phyloP scores from a whole-genome alignment of 2,113 vertebrate genomes.

The Bothrops jararaca region DNA sequence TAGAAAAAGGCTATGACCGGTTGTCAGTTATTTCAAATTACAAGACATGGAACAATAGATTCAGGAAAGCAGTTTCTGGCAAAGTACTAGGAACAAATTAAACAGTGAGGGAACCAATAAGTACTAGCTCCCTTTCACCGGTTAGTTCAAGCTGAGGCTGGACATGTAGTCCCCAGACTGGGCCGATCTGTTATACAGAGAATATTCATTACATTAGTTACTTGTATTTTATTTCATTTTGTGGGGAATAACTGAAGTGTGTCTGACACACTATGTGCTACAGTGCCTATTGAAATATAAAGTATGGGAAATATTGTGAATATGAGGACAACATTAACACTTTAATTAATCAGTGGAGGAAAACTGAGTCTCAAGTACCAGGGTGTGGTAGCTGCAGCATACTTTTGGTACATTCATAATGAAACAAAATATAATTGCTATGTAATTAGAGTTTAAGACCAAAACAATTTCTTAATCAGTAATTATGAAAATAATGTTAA shows the following conservation, averaged over 20 bases:
- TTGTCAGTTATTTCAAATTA: background rate
- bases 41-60: background rate
- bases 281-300: slow-evolving; percentile 7
- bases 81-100: background rate
- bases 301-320: slow-evolving; percentile 12
- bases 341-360: background rate
- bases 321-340: background rate
- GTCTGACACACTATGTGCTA: fast-evolving
- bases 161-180: background rate
- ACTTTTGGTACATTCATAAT: slow-evolving; percentile 19
- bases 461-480: slow-evolving; percentile 53
- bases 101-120: background rate
- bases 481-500: slow-evolving; percentile 38
- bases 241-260: background rate
- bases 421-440: slow-evolving; percentile 25
- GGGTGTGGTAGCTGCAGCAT: background rate
- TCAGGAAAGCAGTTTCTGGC: background rate
- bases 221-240: background rate
- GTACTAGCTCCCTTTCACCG: background rate
- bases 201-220: background rate
- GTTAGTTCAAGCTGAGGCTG: background rate
- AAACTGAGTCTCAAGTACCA: background rate
- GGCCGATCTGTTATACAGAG: background rate
- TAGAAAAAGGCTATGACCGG: background rate
- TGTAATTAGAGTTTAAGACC: slow-evolving; percentile 31